Conservation (phyloP, 2,113 vertebrate species). For the pig (Sus scrofa) region T2T-Sscrofa CM000828.6:73108501-73109000, state of each 20-base stretch:
- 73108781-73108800: fast-evolving
- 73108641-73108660: not conserved
- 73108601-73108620: not conserved
- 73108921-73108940: not conserved
- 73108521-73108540: fast-evolving
- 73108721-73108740: not conserved
- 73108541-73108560: not conserved
- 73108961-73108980: not conserved
- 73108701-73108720: not conserved
- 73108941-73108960: not conserved
- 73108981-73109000: fast-evolving
- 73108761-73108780: not conserved
- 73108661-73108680: not conserved
- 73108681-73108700: not conserved
- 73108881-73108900: not conserved
- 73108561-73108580: not conserved
- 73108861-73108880: not conserved
- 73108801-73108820: not conserved
- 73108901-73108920: not conserved
- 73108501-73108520: fast-evolving
- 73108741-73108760: not conserved
- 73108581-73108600: not conserved
- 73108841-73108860: not conserved
- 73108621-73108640: not conserved
- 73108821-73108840: not conserved